Evolutionary conservation across 2,113 vertebrate species (phyloP).

Genomic region (Microcebus lehilahytsara): DNA sequence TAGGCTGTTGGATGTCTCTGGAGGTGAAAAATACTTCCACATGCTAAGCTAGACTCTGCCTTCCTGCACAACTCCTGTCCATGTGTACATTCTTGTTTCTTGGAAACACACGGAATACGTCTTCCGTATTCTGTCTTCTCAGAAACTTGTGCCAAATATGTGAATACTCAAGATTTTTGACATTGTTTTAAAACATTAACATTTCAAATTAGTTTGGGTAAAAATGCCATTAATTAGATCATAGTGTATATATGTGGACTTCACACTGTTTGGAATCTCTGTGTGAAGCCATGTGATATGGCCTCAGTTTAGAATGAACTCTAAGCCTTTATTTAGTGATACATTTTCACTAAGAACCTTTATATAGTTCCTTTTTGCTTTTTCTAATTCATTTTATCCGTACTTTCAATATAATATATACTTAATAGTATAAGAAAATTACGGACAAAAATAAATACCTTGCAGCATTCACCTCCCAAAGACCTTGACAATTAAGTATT

Average conservation of each 20-base stretch:
- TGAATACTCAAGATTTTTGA: constrained; percentile 17
- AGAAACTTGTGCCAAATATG: neutral
- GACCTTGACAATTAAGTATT: neutral
- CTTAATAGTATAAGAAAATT: neutral
- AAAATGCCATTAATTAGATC: constrained; percentile 19
- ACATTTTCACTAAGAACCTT: neutral
- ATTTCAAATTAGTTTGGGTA: constrained; percentile 8
- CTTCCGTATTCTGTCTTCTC: constrained; percentile 38
- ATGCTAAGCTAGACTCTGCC: neutral
- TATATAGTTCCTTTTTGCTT: neutral
- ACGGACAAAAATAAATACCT: neutral
- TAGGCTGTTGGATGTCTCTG: neutral
- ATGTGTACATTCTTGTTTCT: neutral
- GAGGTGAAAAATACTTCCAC: neutral
- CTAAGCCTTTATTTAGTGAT: neutral
- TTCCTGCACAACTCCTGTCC: neutral
- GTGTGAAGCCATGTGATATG: too few relatives aligned
- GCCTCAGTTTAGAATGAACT: neutral
- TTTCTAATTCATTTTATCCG: neutral
- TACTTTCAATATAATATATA: neutral
- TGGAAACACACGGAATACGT: constrained; percentile 37
- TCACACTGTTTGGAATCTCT: neutral
- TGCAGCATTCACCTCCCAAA: neutral
- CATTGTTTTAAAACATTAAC: constrained; percentile 43
- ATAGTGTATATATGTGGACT: neutral